A percentile compares a stretch with the other conserved stretches of the same genome.
phyloP scores from a whole-genome alignment of 2,113 vertebrate species.

The Chloropsis hardwickii region DNA sequence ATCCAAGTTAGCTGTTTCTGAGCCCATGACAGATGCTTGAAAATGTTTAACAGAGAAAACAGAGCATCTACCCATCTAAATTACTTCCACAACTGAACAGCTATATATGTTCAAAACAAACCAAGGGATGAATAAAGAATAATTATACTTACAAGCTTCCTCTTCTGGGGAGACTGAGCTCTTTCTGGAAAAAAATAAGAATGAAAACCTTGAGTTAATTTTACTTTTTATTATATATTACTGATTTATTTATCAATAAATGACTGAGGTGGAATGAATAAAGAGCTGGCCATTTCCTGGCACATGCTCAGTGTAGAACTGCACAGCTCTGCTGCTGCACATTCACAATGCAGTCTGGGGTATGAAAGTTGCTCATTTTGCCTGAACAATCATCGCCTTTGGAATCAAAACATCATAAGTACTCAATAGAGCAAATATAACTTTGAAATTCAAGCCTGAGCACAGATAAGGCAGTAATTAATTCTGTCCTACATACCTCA shows the following conservation, averaged over 20 bases:
- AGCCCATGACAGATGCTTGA: background rate
- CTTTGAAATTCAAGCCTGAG: background rate
- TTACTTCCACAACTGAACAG: background rate
- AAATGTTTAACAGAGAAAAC: background rate
- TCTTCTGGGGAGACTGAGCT: conserved; percentile 95
- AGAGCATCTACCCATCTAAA: background rate
- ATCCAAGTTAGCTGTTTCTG: background rate
- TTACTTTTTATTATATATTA: background rate
- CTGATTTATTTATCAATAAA: background rate
- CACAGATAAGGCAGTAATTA: background rate
- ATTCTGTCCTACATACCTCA: background rate
- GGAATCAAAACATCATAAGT: background rate
- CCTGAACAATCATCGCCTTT: background rate
- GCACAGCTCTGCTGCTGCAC: background rate
- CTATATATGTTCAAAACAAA: background rate
- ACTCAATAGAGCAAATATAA: background rate
- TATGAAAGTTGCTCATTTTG: background rate
- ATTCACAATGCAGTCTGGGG: background rate
- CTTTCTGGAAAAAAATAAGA: conserved; percentile 81
- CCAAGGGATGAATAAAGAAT: background rate
- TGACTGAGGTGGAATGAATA: background rate
- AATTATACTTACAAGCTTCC: conserved; percentile 94
- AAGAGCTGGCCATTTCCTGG: background rate
- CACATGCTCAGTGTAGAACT: accelerated
- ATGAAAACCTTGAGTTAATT: background rate